Evolutionary conservation across 2,113 vertebrate genomes (phyloP), one percentile per base, ranked within the genome.

Genomic region (Chaetodon auriga): DNA sequence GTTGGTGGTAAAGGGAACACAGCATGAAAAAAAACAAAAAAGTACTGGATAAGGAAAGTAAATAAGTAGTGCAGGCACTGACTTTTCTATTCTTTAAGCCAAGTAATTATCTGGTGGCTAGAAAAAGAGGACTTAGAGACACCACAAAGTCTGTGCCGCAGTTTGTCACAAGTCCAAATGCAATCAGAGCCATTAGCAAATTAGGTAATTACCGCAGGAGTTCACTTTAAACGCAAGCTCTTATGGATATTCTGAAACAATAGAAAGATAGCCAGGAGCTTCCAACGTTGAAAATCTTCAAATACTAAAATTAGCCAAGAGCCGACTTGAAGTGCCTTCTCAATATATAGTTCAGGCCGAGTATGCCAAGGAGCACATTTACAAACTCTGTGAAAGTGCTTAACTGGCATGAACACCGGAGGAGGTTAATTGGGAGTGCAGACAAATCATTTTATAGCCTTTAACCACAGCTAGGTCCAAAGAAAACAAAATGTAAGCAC

Each of bases 391-490:
- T 55, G 60, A 85, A 87, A 86, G 69, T 75, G 82, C 69, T 76
- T 65, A 72, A 90, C 80, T 85, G 84, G 81, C 76, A 77, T 51
- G n/a, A 74, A 57, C 45, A 68, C 80, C 0, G 4, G 45, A 16
- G n/a, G 57, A 60, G 68, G 53, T 87, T 85, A 85, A 78, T 83
- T 79, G 14, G 51, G 12, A 62, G 77, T 49, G 51, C 72, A 84
- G 46, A 84, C 65, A 80, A 85, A 92, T 86, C 61, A 69, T 79
- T 81, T 60, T 23, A 63, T 51, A 68, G 48, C 73, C 64, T 83
- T 82, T 46, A 87, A 80, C 54, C 58, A 80, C 48, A 65, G 54
- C 83, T 75, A 61, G n/a, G 35, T 54, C 36, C 57, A 21, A 72
- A 75, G 49, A 70, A 85, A 82, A 61, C 10, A 61, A 75, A 79